Conservation (phyloP, 2,888 invertebrate genomes). For the Andrena chrysosceles region DNA sequence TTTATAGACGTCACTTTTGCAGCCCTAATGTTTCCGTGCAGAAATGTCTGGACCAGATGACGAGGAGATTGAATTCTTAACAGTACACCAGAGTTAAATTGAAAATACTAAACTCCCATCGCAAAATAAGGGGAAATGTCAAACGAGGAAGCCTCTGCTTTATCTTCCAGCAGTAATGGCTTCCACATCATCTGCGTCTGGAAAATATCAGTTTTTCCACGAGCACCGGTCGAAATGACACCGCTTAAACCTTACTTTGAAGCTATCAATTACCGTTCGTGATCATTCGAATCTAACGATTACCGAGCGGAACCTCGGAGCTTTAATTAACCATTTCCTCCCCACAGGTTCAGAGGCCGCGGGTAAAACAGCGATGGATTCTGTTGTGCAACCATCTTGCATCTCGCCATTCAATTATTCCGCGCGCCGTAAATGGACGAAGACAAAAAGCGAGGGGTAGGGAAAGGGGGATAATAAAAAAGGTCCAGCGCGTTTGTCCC, state of each 20-base stretch:
- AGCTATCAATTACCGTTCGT: neutral
- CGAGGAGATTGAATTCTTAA: neutral
- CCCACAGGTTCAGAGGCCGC: neutral
- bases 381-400: conserved; percentile 30
- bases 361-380: conserved; percentile 4
- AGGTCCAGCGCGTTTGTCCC: conserved; percentile 22
- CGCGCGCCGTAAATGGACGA: conserved; percentile 21
- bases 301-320: neutral
- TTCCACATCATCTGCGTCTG: neutral
- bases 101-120: neutral
- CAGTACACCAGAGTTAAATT: neutral
- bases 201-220: neutral
- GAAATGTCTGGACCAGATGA: neutral
- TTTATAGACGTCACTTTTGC: conserved; percentile 9
- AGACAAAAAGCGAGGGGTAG: conserved; percentile 18
- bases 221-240: neutral
- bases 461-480: conserved; percentile 6
- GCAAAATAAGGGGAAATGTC: too few relatives aligned
- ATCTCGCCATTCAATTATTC: conserved; percentile 42
- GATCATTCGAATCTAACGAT: neutral
- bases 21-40: neutral
- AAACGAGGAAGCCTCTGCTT: too few relatives aligned
- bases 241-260: neutral
- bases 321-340: conserved; percentile 25
- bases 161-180: neutral